phyloP scores from a whole-genome alignment of 1,140 invertebrate genomes.

The Drosophila sechellia region DNA sequence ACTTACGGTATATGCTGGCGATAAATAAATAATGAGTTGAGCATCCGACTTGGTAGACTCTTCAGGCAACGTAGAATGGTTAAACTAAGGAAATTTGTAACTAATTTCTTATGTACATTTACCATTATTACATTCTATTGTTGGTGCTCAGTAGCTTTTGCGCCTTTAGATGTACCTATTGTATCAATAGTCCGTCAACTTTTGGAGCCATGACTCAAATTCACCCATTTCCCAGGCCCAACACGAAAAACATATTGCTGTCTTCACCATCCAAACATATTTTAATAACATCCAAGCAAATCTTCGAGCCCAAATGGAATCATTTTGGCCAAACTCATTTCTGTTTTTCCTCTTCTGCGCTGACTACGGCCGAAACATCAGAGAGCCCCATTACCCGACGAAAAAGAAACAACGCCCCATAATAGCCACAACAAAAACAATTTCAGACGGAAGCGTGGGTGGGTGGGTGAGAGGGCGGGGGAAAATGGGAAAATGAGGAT shows the following conservation, averaged over 20 bases:
- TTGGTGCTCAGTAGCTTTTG: too few relatives aligned
- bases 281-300: slow-evolving; percentile 22
- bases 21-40: background rate
- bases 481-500: background rate
- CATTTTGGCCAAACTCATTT: slow-evolving; percentile 70
- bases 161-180: too few relatives aligned
- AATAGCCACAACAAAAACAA: slow-evolving; percentile 54
- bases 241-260: slow-evolving; percentile 61
- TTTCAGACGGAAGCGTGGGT: slow-evolving; percentile 27
- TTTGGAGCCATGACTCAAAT: background rate
- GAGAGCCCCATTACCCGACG: slow-evolving; percentile 9
- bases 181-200: too few relatives aligned
- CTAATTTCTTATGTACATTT: too few relatives aligned
- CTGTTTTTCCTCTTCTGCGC: slow-evolving; percentile 20
- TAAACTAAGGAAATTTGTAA: too few relatives aligned
- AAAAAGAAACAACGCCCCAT: slow-evolving; percentile 73
- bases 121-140: too few relatives aligned
- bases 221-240: slow-evolving; percentile 5
- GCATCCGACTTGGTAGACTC: background rate
- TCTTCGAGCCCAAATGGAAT: slow-evolving; percentile 18
- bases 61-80: background rate
- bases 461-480: background rate
- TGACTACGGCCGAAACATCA: slow-evolving; percentile 55
- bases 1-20: background rate
- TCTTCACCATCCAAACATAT: slow-evolving; percentile 34